These are phyloP conservation scores for Uria lomvia DNA, from an alignment of 2,113 vertebrate genomes.

Conservation along the genomic window DNA sequence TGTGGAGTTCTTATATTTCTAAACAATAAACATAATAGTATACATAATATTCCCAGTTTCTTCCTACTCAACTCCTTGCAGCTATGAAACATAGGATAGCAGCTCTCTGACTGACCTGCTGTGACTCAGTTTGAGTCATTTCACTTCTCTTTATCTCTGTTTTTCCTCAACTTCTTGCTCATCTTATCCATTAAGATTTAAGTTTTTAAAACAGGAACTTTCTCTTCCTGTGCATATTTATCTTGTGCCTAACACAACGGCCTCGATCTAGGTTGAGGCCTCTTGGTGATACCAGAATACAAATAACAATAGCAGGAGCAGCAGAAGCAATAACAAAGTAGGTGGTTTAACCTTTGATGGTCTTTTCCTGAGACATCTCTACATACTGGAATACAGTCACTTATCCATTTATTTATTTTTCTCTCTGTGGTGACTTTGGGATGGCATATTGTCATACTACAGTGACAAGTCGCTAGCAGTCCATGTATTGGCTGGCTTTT, in stretches of 20 bases:
- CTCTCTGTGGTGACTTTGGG: not conserved
- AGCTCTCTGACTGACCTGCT: not conserved
- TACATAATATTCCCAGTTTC: not conserved
- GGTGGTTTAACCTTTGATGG: slow-evolving; percentile 28
- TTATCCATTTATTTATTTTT: slow-evolving; percentile 5
- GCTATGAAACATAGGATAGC: not conserved
- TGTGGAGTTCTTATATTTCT: not conserved
- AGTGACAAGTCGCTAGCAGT: not conserved
- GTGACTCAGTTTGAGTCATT: slow-evolving; percentile 29
- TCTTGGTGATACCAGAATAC: slow-evolving; percentile 55
- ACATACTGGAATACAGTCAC: not conserved
- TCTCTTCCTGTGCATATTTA: slow-evolving; percentile 57
- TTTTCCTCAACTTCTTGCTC: slow-evolving; percentile 21
- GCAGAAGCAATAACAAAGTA: slow-evolving; percentile 57
- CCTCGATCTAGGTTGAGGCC: slow-evolving; percentile 1
- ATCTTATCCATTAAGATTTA: slow-evolving; percentile 18
- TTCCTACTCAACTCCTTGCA: not conserved
- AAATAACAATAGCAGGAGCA: slow-evolving; percentile 59
- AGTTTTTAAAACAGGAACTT: slow-evolving; percentile 40
- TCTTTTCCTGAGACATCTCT: not conserved
- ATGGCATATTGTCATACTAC: not conserved
- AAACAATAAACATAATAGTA: not conserved
- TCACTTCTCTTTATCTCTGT: slow-evolving; percentile 9
- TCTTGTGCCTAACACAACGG: not conserved
- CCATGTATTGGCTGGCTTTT: not conserved